A percentile compares a stretch with the other conserved stretches of the same genome.
Conservation (phyloP, 1,140 invertebrate genomes). For the Drosophila melanica region DNA sequence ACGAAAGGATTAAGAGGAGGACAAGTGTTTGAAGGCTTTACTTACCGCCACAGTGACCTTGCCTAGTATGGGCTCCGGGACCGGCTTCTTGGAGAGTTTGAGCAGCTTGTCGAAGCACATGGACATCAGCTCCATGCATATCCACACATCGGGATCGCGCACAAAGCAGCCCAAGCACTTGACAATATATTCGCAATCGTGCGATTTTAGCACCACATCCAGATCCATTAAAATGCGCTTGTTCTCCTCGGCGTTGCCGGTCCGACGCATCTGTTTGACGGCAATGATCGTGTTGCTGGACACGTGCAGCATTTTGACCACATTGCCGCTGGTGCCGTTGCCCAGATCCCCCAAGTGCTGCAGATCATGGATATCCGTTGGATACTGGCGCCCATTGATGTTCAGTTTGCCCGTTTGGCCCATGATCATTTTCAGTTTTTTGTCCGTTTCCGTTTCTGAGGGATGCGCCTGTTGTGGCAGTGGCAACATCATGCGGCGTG, state of each 20-base stretch:
- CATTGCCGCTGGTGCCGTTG: slow-evolving; percentile 98
- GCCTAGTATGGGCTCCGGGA: slow-evolving; percentile 97
- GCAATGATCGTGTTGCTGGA: slow-evolving; percentile 94
- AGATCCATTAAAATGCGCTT: slow-evolving; percentile 99
- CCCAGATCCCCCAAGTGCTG: slow-evolving; percentile 95
- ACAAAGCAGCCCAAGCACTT: slow-evolving; percentile 98
- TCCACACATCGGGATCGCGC: slow-evolving; percentile 95
- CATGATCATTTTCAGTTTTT: slow-evolving; percentile 85
- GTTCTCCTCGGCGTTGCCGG: slow-evolving; percentile 98
- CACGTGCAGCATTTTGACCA: slow-evolving; percentile 97
- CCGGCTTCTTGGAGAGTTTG: slow-evolving; percentile 91
- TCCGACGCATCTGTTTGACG: slow-evolving; percentile 99
- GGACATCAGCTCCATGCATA: slow-evolving; percentile 98
- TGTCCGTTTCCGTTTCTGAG: slow-evolving; percentile 84
- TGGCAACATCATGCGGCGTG: slow-evolving; percentile 56
- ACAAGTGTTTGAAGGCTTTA: slow-evolving; percentile 30
- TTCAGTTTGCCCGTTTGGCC: slow-evolving; percentile 91
- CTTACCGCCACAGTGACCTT: slow-evolving; percentile 98
- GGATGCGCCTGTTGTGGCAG: slow-evolving; percentile 68
- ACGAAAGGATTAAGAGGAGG: not conserved
- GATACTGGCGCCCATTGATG: slow-evolving; percentile 91
- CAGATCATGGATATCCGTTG: slow-evolving; percentile 94
- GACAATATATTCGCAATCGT: slow-evolving; percentile 98
- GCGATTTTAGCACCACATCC: slow-evolving; percentile 97
- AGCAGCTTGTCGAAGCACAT: slow-evolving; percentile 99